Percentiles rank a stretch among this genome's conserved stretches.
Conservation (phyloP, 2,888 invertebrate genomes). For the Oasisia sp. region DNA sequence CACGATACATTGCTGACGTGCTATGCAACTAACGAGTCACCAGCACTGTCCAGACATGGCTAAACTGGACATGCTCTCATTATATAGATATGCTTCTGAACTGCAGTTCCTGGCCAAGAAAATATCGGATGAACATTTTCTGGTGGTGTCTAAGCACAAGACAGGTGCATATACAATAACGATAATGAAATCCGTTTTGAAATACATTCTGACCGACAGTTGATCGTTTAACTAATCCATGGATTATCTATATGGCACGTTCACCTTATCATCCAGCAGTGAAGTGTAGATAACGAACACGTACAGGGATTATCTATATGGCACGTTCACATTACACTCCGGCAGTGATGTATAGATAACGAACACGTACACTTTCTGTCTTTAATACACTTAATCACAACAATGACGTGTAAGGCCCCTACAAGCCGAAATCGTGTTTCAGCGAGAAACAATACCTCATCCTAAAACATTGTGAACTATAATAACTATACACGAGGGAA, state of each 20-base stretch:
- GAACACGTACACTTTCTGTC: not conserved
- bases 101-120: not conserved
- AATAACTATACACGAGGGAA: not conserved
- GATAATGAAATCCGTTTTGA: not conserved
- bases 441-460: not conserved
- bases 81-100: not conserved
- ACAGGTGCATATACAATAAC: not conserved
- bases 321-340: not conserved
- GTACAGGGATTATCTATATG: not conserved
- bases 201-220: not conserved
- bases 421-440: too few relatives aligned
- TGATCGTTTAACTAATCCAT: not conserved
- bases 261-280: not conserved
- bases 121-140: not conserved
- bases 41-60: not conserved
- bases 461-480: not conserved
- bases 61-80: not conserved
- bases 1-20: not conserved
- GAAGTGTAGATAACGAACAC: not conserved
- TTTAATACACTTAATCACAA: not conserved
- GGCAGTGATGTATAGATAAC: not conserved
- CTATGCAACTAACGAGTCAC: not conserved
- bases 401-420: not conserved
- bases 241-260: not conserved
- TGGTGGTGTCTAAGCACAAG: not conserved